Evolutionary conservation across 2,888 invertebrate species (phyloP), one percentile per base, ranked within the genome.

Genomic region (Cryptocheilus praepositus): DNA sequence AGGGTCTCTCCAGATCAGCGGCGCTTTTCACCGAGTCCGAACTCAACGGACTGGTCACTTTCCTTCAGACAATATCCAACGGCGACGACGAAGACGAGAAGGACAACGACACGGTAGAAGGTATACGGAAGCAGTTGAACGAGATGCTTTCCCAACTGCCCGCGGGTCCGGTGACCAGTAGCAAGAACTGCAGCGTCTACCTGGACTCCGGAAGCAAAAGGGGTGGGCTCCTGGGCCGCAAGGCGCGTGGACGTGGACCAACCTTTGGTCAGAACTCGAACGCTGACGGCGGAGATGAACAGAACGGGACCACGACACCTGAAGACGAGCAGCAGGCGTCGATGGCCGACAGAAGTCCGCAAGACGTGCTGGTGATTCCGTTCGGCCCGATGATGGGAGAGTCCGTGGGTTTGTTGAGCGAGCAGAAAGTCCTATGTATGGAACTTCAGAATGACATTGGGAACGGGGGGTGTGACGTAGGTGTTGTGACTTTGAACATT

Each of bases 321-420:
- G 88, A 88, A 64, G 86, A 87, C 13, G 89, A 36, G 36, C n/a
- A n/a, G n/a, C 36, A 36, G 13, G 13, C 36, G 13, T 11, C 36
- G 36, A 36, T 36, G 36, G 3, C 36, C 11, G 87, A 86, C 60
- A 88, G 86, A 72, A 87, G 81, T 45, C 83, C 85, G 21, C 90
- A 91, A 68, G 89, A 90, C 3, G 93, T 95, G n/a, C 89, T 95
- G 21, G 92, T 95, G 49, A 93, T 95, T 80, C 92, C 93, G 19
- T 91, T 95, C 61, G 91, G 90, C 16, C 90, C 90, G 61, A 90
- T 89, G 19, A 89, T 90, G 25, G 91, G 91, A 44, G 93, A 93
- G 76, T 92, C 92, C 74, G 91, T 94, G 16, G 94, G 94, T 25
- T 91, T 93, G 77, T 85, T 93, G 11, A 91, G 93, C 4, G 94